Evolutionary conservation across 2,113 vertebrate species (phyloP), one percentile per base, ranked within the genome.

Genomic region (Oxyruncus cristatus): DNA sequence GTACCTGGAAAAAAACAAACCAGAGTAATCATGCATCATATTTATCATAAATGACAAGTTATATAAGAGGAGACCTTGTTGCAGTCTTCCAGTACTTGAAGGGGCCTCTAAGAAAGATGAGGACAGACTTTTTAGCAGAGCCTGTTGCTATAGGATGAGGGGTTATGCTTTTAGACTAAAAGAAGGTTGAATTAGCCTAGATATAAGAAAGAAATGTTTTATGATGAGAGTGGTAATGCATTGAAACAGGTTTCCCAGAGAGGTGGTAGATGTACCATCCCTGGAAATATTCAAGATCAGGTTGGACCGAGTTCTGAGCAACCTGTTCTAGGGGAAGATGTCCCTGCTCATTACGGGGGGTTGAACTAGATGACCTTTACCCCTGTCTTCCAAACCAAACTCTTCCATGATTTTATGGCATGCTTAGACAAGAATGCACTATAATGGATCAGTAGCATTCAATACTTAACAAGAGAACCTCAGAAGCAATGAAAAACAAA

Each of bases 1-100:
- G 66, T 75, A 88, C 68, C 76, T 84, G 95, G 82, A 70, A 95
- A 94, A 94, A 97, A 96, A 92, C 76, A 92, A 94, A 93, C 75
- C 62, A 50, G 66, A 74, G 85, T 88, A 95, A 94, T 93, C 89
- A 87, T 85, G 94, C 65, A 96, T 91, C 53, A 63, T 91, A 89
- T 96, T 94, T 96, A 59, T 80, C 67, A 56, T 59, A 92, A 68
- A 42, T 92, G 92, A 92, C 47, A 41, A 55, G 39, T 84, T 83
- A 41, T 68, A 37, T 91, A 70, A 79, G 32, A 27, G 14, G 30
- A 59, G 37, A 65, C 78, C 66, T 80, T 75, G 65, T 30, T 84
- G n/a, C 67, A 88, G 55, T 23, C 23, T 84, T 65, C 35, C 44
- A 47, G 44, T 47, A 23, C 49, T 65, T 75, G 26, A 65, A 91